Evolutionary conservation across 2,797 vertebrate genomes (phyloP).

Genomic region (Phyllotis vaccarum): DNA sequence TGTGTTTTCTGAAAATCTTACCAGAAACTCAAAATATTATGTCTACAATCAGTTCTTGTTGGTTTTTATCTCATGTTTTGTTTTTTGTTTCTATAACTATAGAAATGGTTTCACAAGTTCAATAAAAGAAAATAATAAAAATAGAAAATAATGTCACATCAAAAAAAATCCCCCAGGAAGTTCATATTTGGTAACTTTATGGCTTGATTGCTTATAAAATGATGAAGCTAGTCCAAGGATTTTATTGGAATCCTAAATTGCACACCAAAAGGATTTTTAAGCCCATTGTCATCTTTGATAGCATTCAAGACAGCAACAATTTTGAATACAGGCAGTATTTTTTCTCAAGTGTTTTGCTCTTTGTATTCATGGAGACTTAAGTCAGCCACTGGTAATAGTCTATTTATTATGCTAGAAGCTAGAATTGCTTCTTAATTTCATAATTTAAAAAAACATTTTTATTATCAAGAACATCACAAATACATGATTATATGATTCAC

Average conservation of each 20-base stretch:
- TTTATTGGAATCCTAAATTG: conserved; percentile 44
- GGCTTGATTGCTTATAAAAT: conserved; percentile 25
- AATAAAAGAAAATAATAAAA: conserved; percentile 51
- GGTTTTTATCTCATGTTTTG: conserved; percentile 22
- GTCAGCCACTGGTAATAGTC: not conserved
- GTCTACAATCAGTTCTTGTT: not conserved
- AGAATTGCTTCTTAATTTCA: not conserved
- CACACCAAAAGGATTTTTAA: not conserved
- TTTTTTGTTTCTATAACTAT: conserved; percentile 14
- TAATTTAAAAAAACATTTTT: not conserved
- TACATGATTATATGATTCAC: not conserved
- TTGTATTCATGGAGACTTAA: conserved; percentile 11
- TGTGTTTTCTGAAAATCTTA: conserved; percentile 43
- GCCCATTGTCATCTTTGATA: not conserved
- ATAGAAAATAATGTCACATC: conserved; percentile 21
- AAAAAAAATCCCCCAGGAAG: conserved; percentile 28
- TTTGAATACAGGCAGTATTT: not conserved
- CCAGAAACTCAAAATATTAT: conserved; percentile 13
- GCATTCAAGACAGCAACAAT: not conserved
- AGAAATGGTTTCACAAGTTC: conserved; percentile 41
- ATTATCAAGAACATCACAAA: conserved; percentile 36
- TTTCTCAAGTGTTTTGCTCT: not conserved
- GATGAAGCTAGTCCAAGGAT: not conserved
- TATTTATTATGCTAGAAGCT: not conserved
- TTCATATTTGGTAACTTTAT: conserved; percentile 50